These are phyloP conservation scores for Nomada lathburiana DNA, from an alignment of 2,888 invertebrate genomes.

Conservation along the genomic window DNA sequence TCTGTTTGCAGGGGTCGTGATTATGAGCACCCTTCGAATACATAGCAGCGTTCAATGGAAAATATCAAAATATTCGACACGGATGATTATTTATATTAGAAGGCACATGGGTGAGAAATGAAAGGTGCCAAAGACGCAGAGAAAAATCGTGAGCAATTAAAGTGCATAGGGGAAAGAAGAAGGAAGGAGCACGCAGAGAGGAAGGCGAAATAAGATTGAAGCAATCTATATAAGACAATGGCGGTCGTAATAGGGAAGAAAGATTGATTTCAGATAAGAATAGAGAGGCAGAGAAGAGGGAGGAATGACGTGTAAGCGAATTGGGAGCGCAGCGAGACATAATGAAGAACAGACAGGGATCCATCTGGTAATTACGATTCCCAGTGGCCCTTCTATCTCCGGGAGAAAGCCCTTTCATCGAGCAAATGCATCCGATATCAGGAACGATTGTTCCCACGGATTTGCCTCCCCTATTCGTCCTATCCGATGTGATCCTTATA, in stretches of 20 bases:
- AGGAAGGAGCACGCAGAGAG: no score
- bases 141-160: no score
- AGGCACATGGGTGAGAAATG: no score
- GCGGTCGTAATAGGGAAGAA: neutral
- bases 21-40: no score
- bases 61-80: neutral
- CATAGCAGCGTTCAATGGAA: neutral
- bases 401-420: slow-evolving; percentile 50
- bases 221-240: neutral
- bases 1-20: neutral
- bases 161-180: no score
- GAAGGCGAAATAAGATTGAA: neutral
- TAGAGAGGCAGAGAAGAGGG: neutral
- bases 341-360: slow-evolving; percentile 57
- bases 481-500: slow-evolving; percentile 24
- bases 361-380: slow-evolving; percentile 56
- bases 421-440: slow-evolving; percentile 62
- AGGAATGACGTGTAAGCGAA: slow-evolving; percentile 15
- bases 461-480: slow-evolving; percentile 27
- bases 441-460: slow-evolving; percentile 60
- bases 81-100: no score
- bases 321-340: slow-evolving; percentile 7
- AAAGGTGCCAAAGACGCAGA: no score
- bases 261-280: neutral
- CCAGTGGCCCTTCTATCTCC: slow-evolving; percentile 49